A percentile compares a stretch with the other conserved stretches of the same genome.
phyloP scores from a whole-genome alignment of 2,888 invertebrate genomes.

The Gnatocerus cornutus region DNA sequence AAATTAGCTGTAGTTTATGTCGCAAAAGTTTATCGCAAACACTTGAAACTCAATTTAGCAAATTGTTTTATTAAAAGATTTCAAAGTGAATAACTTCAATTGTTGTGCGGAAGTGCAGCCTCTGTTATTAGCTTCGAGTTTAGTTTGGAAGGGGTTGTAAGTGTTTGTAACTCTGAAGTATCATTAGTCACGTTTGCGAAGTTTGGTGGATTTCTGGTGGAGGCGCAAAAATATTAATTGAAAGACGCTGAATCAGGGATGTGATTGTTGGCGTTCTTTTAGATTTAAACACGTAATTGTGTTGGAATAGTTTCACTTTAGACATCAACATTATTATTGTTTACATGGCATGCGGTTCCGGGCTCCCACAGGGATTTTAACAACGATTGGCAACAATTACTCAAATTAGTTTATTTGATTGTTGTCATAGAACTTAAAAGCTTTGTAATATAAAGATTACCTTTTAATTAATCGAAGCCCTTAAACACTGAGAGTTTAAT shows the following conservation, averaged over 20 bases:
- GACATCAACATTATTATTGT: no score
- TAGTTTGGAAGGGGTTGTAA: conserved; percentile 19
- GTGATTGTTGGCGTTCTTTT: not conserved
- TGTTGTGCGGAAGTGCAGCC: conserved; percentile 7
- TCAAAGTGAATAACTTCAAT: conserved; percentile 10
- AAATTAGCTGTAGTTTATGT: conserved; percentile 15
- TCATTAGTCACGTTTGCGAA: conserved; percentile 25
- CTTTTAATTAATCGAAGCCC: no score
- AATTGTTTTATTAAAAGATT: conserved; percentile 31
- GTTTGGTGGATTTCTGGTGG: conserved; percentile 5
- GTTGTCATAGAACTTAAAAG: no score
- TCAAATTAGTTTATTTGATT: no score
- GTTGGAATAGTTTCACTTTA: no score
- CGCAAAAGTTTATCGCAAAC: not conserved
- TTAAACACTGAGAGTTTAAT: no score
- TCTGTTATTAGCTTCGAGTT: conserved; percentile 15
- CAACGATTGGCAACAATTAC: no score
- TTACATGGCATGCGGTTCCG: no score
- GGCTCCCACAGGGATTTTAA: not conserved
- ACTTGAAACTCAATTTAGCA: conserved; percentile 9
- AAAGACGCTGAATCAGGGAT: not conserved
- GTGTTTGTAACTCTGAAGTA: conserved; percentile 16
- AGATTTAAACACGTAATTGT: no score
- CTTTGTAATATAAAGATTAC: no score
- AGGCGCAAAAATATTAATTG: not conserved